Conservation (phyloP, 23 tunicate species). For the Oikopleura dioica region DNA sequence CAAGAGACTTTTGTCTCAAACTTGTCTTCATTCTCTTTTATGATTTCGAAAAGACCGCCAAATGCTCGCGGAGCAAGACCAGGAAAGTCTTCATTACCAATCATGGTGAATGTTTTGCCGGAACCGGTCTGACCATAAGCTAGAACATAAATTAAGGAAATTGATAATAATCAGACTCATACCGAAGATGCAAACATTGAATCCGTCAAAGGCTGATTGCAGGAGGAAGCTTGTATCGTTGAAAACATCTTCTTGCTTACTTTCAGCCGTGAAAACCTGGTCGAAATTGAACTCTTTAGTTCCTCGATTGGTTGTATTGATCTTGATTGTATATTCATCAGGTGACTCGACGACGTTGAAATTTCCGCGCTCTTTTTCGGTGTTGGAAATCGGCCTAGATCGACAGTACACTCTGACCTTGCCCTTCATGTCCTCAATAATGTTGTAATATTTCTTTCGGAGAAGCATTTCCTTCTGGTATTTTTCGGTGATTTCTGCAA, state of each 20-base stretch:
- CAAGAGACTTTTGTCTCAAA: conserved; percentile 34
- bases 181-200: conserved; percentile 26
- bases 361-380: conserved; percentile 52
- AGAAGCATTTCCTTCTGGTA: conserved; percentile 66
- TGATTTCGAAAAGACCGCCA: conserved; percentile 46
- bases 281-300: conserved; percentile 81
- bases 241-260: conserved; percentile 45
- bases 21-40: conserved; percentile 39
- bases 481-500: conserved; percentile 22
- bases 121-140: conserved; percentile 99
- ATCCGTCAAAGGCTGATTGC: conserved; percentile 92
- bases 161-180: no score
- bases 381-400: conserved; percentile 62
- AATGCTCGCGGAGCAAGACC: conserved; percentile 92
- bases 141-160: conserved; percentile 65
- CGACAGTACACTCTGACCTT: conserved; percentile 86
- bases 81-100: conserved; percentile 44
- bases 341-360: conserved; percentile 32
- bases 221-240: conserved; percentile 53
- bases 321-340: conserved; percentile 70
- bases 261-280: conserved; percentile 30
- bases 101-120: conserved; percentile 96
- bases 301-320: conserved; percentile 25
- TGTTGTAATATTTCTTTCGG: conserved; percentile 88
- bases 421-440: conserved; percentile 98